phyloP scores from a whole-genome alignment of 2,797 vertebrate species.

The Onychomys leucogaster region DNA sequence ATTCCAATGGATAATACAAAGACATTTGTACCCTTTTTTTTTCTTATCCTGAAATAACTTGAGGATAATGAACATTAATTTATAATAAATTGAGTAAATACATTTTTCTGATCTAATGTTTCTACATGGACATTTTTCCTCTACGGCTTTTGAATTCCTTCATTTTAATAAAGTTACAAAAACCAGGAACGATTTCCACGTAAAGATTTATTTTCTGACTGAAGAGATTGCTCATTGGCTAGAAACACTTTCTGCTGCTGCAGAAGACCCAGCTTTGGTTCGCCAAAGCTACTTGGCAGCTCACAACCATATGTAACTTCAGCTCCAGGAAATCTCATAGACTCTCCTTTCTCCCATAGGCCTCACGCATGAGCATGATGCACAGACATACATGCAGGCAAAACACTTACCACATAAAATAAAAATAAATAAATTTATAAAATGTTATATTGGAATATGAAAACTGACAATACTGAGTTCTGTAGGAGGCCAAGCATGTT shows the following conservation, averaged over 20 bases:
- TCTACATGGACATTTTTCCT: background rate
- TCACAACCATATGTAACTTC: background rate
- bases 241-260: background rate
- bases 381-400: background rate
- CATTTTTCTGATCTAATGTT: background rate
- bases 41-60: background rate
- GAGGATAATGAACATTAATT: background rate
- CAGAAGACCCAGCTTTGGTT: background rate
- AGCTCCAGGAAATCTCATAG: background rate
- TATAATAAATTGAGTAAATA: background rate
- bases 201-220: background rate
- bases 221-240: background rate
- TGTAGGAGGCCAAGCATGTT: background rate
- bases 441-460: background rate
- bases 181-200: background rate
- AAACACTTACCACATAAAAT: background rate
- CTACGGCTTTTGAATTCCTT: background rate
- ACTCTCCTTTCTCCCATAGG: too few species aligned
- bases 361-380: background rate
- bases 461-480: background rate
- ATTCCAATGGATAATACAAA: background rate
- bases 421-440: background rate
- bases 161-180: background rate
- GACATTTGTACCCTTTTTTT: background rate
- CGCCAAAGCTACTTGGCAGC: too few species aligned